phyloP scores from a whole-genome alignment of 1,140 invertebrate species.

The Heterodera carotae region DNA sequence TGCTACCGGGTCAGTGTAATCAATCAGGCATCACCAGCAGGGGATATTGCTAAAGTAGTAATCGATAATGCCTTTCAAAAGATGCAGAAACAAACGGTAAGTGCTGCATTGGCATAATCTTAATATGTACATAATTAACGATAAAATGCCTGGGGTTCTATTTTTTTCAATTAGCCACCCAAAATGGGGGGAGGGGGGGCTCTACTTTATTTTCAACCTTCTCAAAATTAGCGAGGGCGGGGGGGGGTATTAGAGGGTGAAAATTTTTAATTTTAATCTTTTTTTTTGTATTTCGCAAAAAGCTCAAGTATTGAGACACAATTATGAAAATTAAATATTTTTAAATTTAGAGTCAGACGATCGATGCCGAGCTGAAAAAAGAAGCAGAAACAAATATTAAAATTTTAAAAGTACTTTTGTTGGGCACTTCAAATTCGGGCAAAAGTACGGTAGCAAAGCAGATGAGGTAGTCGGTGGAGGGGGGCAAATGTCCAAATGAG shows the following conservation, averaged over 20 bases:
- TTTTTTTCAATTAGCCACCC: too few relatives aligned
- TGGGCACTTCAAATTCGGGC: slow-evolving; percentile 29
- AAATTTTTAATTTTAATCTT: neutral
- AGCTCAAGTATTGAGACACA: neutral
- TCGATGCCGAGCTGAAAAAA: slow-evolving; percentile 17
- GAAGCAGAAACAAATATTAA: slow-evolving; percentile 7
- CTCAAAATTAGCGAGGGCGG: too few relatives aligned
- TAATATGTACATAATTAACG: too few relatives aligned
- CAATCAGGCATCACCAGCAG: neutral
- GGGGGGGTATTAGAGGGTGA: too few relatives aligned
- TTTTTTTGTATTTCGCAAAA: neutral
- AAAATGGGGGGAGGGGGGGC: too few relatives aligned
- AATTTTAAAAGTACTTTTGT: slow-evolving; percentile 16
- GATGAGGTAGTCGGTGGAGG: too few relatives aligned
- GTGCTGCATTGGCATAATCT: neutral
- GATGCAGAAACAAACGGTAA: neutral
- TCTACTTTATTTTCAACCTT: too few relatives aligned
- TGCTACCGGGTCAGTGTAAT: neutral
- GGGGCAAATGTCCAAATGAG: neutral
- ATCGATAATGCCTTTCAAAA: neutral
- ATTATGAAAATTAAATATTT: too few relatives aligned
- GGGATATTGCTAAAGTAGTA: neutral
- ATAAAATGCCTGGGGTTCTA: too few relatives aligned
- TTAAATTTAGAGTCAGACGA: slow-evolving; percentile 22
- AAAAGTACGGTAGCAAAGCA: slow-evolving; percentile 31